phyloP scores from a whole-genome alignment of 2,888 invertebrate genomes.

The Erebia palarica region DNA sequence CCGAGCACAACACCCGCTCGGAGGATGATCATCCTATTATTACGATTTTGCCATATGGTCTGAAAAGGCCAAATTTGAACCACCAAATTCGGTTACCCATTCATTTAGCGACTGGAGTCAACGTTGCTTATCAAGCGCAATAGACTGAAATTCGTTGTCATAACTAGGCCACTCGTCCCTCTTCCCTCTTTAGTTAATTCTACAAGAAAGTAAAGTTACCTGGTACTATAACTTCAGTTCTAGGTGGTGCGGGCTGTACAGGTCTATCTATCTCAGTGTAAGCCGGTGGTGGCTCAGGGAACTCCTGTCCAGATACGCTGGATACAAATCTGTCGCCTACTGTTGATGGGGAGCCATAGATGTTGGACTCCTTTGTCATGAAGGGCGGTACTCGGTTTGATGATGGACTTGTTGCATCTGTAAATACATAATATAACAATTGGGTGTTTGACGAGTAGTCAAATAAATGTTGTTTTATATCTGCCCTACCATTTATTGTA shows the following conservation, averaged over 20 bases:
- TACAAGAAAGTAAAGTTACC: constrained; percentile 39
- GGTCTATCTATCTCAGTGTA: constrained; percentile 54
- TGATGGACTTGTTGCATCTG: background rate
- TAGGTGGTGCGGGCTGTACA: constrained; percentile 43
- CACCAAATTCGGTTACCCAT: too few species aligned
- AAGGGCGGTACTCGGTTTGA: constrained; percentile 31
- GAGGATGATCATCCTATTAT: too few species aligned
- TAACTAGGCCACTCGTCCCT: too few species aligned
- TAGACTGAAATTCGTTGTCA: too few species aligned
- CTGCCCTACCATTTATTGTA: too few species aligned
- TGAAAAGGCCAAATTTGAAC: too few species aligned
- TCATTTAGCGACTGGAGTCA: too few species aligned
- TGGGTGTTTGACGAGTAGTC: too few species aligned
- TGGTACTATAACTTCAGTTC: constrained; percentile 55
- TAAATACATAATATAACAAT: background rate
- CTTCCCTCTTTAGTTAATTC: background rate
- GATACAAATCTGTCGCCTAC: constrained; percentile 51
- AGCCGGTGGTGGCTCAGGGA: constrained; percentile 66
- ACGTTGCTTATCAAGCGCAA: too few species aligned
- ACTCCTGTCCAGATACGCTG: constrained; percentile 55
- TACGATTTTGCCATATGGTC: too few species aligned
- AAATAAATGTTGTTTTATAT: too few species aligned
- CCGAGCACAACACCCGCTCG: too few species aligned
- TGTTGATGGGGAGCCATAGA: constrained; percentile 48
- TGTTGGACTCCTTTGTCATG: constrained; percentile 53